Evolutionary conservation across 2,797 vertebrate species (phyloP).

Genomic region (Cephalopachus bancanus): DNA sequence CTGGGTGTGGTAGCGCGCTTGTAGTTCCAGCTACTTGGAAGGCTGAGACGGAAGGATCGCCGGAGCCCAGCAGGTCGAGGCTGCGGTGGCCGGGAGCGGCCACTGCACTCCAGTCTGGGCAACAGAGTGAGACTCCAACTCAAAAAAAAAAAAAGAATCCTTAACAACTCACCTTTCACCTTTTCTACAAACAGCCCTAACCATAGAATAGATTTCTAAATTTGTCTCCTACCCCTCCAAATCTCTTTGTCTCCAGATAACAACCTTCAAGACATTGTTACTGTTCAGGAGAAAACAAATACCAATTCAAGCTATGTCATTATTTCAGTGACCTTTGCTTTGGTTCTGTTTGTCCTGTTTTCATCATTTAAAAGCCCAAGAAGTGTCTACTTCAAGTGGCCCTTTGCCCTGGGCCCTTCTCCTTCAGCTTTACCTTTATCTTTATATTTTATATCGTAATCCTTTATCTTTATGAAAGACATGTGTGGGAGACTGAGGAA

Average conservation of each 20-base stretch:
- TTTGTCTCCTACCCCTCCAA: not conserved
- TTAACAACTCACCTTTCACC: not conserved
- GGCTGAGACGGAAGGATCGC: too few relatives aligned
- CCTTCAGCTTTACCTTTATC: not conserved
- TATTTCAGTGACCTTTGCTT: slow-evolving; percentile 10
- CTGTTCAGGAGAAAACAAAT: slow-evolving; percentile 40
- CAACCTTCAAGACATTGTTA: not conserved
- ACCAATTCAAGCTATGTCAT: not conserved
- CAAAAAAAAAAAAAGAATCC: not conserved
- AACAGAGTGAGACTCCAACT: too few relatives aligned
- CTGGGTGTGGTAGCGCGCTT: too few relatives aligned
- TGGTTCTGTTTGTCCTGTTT: not conserved
- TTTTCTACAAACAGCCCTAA: not conserved
- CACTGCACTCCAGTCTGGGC: too few relatives aligned
- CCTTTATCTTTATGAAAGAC: not conserved
- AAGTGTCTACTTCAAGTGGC: not conserved
- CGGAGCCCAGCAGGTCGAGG: too few relatives aligned
- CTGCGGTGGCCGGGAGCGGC: too few relatives aligned
- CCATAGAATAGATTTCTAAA: not conserved
- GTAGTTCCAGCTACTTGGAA: too few relatives aligned
- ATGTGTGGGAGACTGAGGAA: slow-evolving; percentile 17
- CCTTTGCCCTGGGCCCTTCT: not conserved
- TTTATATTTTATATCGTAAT: too few relatives aligned
- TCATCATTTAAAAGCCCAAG: slow-evolving; percentile 16
- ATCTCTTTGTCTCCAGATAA: not conserved